Evolutionary conservation across 53 echinoderm and acorn worm genomes (phyloP).

Genomic region (Crossaster papposus): DNA sequence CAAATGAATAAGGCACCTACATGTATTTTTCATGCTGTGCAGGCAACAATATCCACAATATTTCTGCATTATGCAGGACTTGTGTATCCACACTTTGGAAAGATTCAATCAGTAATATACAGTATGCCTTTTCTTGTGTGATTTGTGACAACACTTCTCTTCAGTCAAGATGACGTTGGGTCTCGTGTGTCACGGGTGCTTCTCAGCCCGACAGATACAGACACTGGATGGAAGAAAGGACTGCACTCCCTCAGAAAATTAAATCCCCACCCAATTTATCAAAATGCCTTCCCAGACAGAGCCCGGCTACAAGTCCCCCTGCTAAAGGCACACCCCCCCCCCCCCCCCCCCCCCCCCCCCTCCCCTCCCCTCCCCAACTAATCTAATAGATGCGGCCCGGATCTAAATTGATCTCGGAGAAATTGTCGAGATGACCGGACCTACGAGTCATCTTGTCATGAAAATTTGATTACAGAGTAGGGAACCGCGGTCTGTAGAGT

Average conservation of each 20-base stretch:
- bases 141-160: not conserved
- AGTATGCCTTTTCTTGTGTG: not conserved
- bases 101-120: not conserved
- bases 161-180: not conserved
- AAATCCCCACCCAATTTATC: slow-evolving; percentile 21
- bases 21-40: too few relatives aligned
- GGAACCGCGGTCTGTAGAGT: not conserved
- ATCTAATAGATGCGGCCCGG: slow-evolving; percentile 34
- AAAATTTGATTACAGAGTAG: slow-evolving; percentile 16
- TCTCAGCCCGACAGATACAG: not conserved
- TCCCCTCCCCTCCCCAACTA: not conserved
- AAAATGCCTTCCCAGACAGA: slow-evolving; percentile 22
- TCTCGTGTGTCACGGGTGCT: not conserved
- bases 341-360: not conserved
- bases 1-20: too few relatives aligned
- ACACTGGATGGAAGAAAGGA: not conserved
- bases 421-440: not conserved
- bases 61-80: too few relatives aligned
- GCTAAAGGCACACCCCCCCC: too few relatives aligned
- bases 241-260: slow-evolving; percentile 24
- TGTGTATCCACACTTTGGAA: too few relatives aligned
- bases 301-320: not conserved
- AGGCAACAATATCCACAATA: not conserved
- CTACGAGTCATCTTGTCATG: slow-evolving; percentile 9
- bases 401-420: slow-evolving; percentile 46